Base-by-base conservation (phyloP, 2,888 invertebrate species). In the Papilio gigon region DNA sequence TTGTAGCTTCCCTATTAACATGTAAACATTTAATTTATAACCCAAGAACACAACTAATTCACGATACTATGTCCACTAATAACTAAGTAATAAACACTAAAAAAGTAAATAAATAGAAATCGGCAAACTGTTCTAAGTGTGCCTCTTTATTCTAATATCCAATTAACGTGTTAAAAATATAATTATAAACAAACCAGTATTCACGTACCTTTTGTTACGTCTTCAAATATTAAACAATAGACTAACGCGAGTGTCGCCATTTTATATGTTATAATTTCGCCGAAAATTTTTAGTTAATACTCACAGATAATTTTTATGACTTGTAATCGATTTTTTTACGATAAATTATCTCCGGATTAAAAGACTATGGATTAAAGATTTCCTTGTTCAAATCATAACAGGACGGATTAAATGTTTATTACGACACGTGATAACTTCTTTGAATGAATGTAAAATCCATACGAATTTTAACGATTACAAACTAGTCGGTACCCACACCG, bases 311-410 rank as follows among this genome's bases (percentile, higher is more conserved):
- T 53, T 40, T 68, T 58, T 68, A 63, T 59, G 47, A 59, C 44
- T 44, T 8, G 3, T 58, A 63, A 58, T 63, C 62, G n/a, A n/a
- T 14, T 25, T 30, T 37, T 44, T 25, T 58, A 8, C 20, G 68
- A 68, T 68, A 68, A 68, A 37, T 22, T 14, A 25, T 33, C 12
- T 6, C 25, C 1, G 47, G 68, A 64, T 68, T 68, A 63, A 40
- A 56, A 27, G 27, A 68, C 63, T 42, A 68, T 63, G 17, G 63
- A 68, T 68, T 53, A 50, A 17, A 44, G 11, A 58, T 58, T 65
- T 60, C 47, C 33, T 59, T 30, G 44, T 66, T 60, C 27, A 60
- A 60, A 22, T 66, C 37, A 61, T 50, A 61, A 61, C 60, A 40
- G 44, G 47, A 33, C 9, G 35, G 63, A 63, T 63, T 63, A 63